Evolutionary conservation across 1,140 invertebrate species (phyloP).

Genomic region (Gonatopus flavifemur): DNA sequence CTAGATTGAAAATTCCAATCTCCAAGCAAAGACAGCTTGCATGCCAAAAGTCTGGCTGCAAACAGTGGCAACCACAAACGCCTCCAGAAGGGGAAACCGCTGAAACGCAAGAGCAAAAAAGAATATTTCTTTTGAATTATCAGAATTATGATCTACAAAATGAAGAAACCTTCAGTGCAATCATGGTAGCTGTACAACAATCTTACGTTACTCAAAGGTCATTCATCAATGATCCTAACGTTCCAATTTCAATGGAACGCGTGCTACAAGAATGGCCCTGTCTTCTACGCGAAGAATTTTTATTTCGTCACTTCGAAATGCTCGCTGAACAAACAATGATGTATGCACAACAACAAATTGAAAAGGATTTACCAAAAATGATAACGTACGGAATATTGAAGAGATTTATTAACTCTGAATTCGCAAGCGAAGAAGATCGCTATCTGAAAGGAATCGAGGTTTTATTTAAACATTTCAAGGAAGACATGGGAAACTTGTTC

Average conservation of each 20-base stretch:
- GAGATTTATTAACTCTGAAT: not conserved
- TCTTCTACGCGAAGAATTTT: not conserved
- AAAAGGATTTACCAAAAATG: not conserved
- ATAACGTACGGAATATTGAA: not conserved
- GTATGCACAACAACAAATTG: not conserved
- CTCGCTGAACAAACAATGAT: not conserved
- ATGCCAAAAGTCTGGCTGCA: not conserved
- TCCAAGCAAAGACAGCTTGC: not conserved
- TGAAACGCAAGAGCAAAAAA: not conserved
- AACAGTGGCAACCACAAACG: not conserved
- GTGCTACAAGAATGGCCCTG: not conserved
- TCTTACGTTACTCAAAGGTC: not conserved
- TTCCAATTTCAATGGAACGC: not conserved
- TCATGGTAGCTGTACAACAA: not conserved
- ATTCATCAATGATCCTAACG: not conserved
- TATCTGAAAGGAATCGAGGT: not conserved
- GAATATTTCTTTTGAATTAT: too few relatives aligned
- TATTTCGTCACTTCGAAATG: not conserved
- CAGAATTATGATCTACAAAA: too few relatives aligned
- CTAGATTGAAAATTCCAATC: not conserved
- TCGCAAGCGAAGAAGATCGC: not conserved
- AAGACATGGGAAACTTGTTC: not conserved
- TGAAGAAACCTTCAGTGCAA: not conserved
- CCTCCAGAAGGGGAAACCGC: not conserved
- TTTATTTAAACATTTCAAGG: not conserved